Evolutionary conservation across 2,113 vertebrate species (phyloP).

Genomic region (Ammodytes marinus): DNA sequence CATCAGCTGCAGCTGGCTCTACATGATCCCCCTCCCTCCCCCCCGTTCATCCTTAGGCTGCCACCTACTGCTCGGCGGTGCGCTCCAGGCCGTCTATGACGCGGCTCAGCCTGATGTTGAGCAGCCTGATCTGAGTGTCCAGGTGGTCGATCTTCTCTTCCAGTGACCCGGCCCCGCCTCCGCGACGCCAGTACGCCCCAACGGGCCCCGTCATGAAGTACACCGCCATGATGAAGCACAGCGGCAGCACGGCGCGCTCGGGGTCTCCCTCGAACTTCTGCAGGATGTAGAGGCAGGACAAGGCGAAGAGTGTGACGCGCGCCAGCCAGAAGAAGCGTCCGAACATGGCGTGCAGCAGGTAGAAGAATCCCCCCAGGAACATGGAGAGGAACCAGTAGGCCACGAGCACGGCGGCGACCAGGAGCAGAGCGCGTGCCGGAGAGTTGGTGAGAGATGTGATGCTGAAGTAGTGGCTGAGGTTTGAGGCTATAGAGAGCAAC

Average conservation of each 20-base stretch:
- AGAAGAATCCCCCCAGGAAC: slow-evolving; percentile 93
- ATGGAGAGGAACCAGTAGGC: slow-evolving; percentile 92
- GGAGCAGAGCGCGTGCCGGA: slow-evolving; percentile 88
- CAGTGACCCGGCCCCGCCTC: slow-evolving; percentile 83
- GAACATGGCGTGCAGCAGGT: slow-evolving; percentile 90
- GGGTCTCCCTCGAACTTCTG: slow-evolving; percentile 97
- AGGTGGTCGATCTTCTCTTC: slow-evolving; percentile 97
- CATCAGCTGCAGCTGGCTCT: slow-evolving; percentile 42
- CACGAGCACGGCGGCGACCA: slow-evolving; percentile 90
- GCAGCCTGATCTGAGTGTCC: slow-evolving; percentile 94
- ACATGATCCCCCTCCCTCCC: slow-evolving; percentile 5
- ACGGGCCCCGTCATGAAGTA: slow-evolving; percentile 98
- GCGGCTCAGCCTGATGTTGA: slow-evolving; percentile 94
- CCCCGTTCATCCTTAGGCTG: not conserved
- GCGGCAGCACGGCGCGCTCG: slow-evolving; percentile 90
- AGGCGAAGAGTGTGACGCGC: slow-evolving; percentile 90
- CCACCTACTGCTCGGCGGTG: slow-evolving; percentile 81
- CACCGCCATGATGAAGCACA: slow-evolving; percentile 93
- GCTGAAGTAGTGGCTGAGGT: slow-evolving; percentile 95
- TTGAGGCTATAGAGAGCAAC: slow-evolving; percentile 87
- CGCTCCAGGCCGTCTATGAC: slow-evolving; percentile 94
- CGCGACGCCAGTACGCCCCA: slow-evolving; percentile 92
- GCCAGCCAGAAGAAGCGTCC: slow-evolving; percentile 96
- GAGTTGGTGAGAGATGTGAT: slow-evolving; percentile 83
- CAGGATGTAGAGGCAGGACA: slow-evolving; percentile 95